phyloP scores from a whole-genome alignment of 2,888 invertebrate species.

The Chromoteleia sp. region DNA sequence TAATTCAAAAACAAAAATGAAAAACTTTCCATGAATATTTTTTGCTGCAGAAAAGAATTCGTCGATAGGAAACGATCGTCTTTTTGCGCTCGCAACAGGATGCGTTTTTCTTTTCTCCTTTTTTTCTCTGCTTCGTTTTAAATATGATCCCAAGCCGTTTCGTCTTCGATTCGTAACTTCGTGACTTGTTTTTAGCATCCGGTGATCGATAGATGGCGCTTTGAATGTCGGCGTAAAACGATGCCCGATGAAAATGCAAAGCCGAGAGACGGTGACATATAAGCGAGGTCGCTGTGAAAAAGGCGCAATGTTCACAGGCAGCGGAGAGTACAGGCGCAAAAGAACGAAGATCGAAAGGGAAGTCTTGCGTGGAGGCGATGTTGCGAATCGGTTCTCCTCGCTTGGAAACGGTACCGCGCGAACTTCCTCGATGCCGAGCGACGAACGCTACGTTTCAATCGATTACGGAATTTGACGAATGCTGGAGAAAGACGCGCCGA shows the following conservation, averaged over 20 bases:
- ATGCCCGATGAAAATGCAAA: conserved; percentile 13
- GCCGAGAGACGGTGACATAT: conserved; percentile 43
- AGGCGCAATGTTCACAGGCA: conserved; percentile 61
- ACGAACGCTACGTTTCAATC: conserved; percentile 35
- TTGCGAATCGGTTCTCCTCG: conserved; percentile 67
- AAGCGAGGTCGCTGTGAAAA: conserved; percentile 59
- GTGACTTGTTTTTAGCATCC: no score
- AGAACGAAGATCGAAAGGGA: conserved; percentile 69
- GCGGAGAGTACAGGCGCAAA: conserved; percentile 67
- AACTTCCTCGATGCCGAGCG: conserved; percentile 53
- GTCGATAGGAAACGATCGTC: no score
- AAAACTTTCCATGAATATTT: no score
- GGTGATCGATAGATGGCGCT: no score
- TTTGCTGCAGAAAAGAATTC: no score
- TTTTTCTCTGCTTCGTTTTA: no score
- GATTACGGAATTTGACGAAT: conserved; percentile 26
- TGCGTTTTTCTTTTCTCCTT: no score
- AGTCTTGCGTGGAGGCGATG: conserved; percentile 68
- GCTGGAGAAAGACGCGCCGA: background rate
- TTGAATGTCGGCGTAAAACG: background rate
- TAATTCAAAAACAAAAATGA: no score
- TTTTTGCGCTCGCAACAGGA: no score
- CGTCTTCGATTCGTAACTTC: no score
- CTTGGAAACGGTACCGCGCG: conserved; percentile 45
- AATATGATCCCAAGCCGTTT: no score